Evolutionary conservation across 2,113 vertebrate genomes (phyloP).

Genomic region (Brienomyrus longianalis): DNA sequence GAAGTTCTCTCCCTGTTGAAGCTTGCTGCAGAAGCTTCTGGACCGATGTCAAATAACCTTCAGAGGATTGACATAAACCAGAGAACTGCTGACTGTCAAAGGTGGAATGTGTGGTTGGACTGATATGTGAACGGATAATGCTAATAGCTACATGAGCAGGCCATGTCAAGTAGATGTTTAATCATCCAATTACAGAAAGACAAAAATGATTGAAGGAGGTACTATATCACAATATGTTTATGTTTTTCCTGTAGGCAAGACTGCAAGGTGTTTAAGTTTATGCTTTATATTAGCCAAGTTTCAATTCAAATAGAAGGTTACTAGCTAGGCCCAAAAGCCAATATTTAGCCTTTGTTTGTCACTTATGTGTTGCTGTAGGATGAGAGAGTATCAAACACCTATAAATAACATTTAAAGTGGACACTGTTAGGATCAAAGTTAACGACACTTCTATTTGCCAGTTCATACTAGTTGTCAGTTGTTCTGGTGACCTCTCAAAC

Average conservation of each 20-base stretch:
- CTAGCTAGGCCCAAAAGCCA: background rate
- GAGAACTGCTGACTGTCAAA: background rate
- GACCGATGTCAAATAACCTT: background rate
- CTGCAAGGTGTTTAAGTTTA: background rate
- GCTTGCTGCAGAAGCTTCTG: background rate
- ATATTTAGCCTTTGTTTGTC: constrained; percentile 6
- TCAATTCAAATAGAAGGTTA: too few relatives aligned
- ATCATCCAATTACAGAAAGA: background rate
- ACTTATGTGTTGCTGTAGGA: background rate
- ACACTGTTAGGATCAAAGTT: constrained; percentile 28
- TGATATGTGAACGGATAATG: background rate
- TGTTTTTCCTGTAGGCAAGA: too few relatives aligned
- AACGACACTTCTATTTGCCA: constrained; percentile 29
- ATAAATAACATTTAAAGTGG: constrained; percentile 15
- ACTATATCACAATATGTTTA: background rate
- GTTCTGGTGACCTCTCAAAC: constrained; percentile 56
- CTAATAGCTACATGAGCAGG: background rate
- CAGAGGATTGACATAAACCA: background rate
- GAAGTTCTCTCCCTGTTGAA: background rate
- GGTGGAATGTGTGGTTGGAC: background rate
- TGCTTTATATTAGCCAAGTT: background rate
- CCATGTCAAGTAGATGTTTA: background rate
- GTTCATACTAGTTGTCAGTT: constrained; percentile 47
- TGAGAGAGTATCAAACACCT: background rate
- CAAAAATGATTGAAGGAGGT: background rate